Percentiles rank a stretch among this genome's conserved stretches.
Conservation (phyloP, 1,140 invertebrate species). For the Macrobrachium nipponense region DNA sequence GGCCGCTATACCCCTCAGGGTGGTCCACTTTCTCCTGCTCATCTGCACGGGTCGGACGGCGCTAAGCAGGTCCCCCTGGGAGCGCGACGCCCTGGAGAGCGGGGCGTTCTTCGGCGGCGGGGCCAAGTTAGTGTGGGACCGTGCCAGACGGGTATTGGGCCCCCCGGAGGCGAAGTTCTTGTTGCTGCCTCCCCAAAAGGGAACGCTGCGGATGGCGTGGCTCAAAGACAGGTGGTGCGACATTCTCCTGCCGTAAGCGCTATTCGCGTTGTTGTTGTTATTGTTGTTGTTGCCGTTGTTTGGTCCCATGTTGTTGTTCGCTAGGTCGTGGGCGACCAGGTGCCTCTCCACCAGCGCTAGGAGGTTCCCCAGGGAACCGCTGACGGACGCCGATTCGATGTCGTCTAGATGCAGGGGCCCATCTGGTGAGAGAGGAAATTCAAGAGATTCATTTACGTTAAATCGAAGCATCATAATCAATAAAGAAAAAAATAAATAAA, state of each 20-base stretch:
- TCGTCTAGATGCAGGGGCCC: background rate
- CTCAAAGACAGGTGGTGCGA: background rate
- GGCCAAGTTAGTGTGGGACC: slow-evolving; percentile 23
- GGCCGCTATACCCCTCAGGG: slow-evolving; percentile 19
- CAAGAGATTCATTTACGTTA: too few relatives aligned
- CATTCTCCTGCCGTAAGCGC: background rate
- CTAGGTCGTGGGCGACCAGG: slow-evolving; percentile 5
- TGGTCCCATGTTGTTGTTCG: slow-evolving; percentile 19
- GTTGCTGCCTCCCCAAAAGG: background rate
- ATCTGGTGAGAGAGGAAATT: background rate
- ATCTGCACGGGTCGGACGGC: background rate
- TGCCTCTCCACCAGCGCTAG: slow-evolving; percentile 24
- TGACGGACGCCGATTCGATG: slow-evolving; percentile 10
- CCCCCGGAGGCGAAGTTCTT: background rate
- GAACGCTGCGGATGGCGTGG: background rate
- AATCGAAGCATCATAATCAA: too few relatives aligned
- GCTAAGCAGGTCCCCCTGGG: slow-evolving; percentile 23
- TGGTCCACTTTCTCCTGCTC: slow-evolving; percentile 27
- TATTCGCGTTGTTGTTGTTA: background rate
- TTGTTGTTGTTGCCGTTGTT: slow-evolving; percentile 6
- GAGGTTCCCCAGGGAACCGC: slow-evolving; percentile 29
- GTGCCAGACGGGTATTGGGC: background rate
- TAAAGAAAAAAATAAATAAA: too few relatives aligned
- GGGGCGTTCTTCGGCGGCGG: background rate
- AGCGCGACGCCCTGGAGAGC: slow-evolving; percentile 13